phyloP scores from a whole-genome alignment of 1,140 invertebrate species.

The Mycetomoellerius zeteki region DNA sequence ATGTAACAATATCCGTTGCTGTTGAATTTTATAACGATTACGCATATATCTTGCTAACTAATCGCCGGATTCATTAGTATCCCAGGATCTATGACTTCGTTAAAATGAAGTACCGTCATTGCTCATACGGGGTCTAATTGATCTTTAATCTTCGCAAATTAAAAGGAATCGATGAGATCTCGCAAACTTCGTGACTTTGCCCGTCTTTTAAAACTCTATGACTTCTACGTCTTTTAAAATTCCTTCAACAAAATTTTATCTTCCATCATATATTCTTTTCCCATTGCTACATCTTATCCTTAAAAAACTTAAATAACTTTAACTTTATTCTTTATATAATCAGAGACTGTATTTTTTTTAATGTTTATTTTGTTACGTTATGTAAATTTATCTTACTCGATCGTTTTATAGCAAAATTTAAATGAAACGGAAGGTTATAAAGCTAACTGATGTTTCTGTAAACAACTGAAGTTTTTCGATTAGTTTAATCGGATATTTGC shows the following conservation, averaged over 20 bases:
- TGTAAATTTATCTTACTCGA: not conserved
- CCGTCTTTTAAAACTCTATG: not conserved
- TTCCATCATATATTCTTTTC: not conserved
- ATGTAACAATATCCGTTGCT: not conserved
- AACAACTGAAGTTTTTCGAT: not conserved
- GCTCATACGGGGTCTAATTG: constrained; percentile 69
- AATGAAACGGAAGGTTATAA: not conserved
- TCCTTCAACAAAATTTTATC: not conserved
- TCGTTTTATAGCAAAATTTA: not conserved
- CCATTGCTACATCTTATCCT: not conserved
- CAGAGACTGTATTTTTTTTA: not conserved
- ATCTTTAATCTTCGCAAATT: constrained; percentile 71
- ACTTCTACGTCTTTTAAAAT: not conserved
- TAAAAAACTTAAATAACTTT: not conserved
- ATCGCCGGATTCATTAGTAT: constrained; percentile 63
- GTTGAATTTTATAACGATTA: constrained; percentile 15
- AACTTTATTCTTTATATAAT: not conserved
- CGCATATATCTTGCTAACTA: constrained; percentile 62
- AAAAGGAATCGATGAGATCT: constrained; percentile 9
- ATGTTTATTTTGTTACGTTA: not conserved
- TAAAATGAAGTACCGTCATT: constrained; percentile 45
- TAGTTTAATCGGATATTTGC: not conserved
- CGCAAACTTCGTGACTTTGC: not conserved
- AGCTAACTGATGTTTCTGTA: not conserved
- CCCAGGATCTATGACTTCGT: constrained; percentile 48